A percentile compares a stretch with the other conserved stretches of the same genome.
Evolutionary conservation across 64 coral and sea anemone species (phyloP).

Genomic region (Pocillopora verrucosa): DNA sequence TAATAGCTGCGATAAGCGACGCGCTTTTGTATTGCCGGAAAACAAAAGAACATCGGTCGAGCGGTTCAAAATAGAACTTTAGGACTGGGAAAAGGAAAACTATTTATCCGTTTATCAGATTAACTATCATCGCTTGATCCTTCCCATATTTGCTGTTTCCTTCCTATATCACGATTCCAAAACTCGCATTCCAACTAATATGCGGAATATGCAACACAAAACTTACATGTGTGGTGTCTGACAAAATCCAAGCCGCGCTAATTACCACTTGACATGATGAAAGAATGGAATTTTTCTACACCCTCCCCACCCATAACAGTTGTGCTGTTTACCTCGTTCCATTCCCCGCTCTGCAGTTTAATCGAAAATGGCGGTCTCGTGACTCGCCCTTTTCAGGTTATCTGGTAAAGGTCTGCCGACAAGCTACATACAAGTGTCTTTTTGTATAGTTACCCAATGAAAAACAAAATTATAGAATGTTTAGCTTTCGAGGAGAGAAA

Average conservation of each 20-base stretch:
- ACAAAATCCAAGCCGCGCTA: background rate
- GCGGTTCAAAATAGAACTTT: background rate
- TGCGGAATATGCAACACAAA: background rate
- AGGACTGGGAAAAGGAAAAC: conserved; percentile 42
- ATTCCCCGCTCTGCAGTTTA: background rate
- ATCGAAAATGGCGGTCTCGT: conserved; percentile 8
- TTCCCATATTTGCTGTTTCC: background rate
- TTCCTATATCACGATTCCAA: background rate
- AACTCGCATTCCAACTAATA: background rate
- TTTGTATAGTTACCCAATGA: background rate
- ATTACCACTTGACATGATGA: background rate
- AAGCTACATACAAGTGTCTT: background rate
- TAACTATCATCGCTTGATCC: background rate
- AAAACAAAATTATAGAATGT: background rate
- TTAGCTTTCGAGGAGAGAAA: background rate
- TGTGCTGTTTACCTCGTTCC: background rate
- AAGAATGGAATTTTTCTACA: background rate
- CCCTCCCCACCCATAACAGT: background rate
- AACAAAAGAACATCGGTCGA: conserved; percentile 2
- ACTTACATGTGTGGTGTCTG: background rate
- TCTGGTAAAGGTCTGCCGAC: background rate
- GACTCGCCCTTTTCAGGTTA: no score
- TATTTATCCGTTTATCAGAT: background rate
- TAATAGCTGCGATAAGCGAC: background rate
- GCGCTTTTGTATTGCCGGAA: conserved; percentile 13